A percentile compares a stretch with the other conserved stretches of the same genome.
These are phyloP conservation scores for Macaria notata DNA, from an alignment of 2,888 invertebrate genomes.

Conservation along the genomic window DNA sequence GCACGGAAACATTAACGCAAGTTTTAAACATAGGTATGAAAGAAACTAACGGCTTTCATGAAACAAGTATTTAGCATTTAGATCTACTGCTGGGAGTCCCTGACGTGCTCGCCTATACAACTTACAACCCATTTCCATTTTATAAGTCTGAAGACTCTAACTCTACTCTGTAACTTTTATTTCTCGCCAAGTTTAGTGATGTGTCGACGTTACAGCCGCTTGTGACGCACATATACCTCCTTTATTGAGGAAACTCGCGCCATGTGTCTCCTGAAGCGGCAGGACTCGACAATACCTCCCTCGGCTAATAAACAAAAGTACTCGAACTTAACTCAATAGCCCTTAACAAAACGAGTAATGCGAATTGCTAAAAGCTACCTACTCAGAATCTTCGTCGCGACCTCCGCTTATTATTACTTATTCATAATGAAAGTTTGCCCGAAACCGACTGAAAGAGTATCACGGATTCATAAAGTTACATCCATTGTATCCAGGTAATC, in stretches of 20 bases:
- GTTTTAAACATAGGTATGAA: no score
- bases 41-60: no score
- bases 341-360: constrained; percentile 9
- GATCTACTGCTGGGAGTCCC: not conserved
- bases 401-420: constrained; percentile 11
- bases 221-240: constrained; percentile 8
- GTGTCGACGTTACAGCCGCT: constrained; percentile 13
- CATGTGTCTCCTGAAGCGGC: not conserved
- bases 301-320: constrained; percentile 6
- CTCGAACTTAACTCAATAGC: constrained; percentile 10
- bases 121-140: constrained; percentile 14
- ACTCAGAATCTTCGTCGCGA: constrained; percentile 9
- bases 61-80: constrained; percentile 1
- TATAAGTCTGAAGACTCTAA: constrained; percentile 12
- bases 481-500: constrained; percentile 17
- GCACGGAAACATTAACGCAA: no score
- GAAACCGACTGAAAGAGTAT: constrained; percentile 19
- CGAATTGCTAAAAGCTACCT: constrained; percentile 7
- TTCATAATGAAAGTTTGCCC: constrained; percentile 17
- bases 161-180: no score
- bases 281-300: not conserved
- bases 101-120: constrained; percentile 1
- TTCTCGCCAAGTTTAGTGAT: constrained; percentile 5
- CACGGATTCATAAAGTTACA: constrained; percentile 21
- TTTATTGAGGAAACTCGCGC: constrained; percentile 15